Evolutionary conservation across 2,797 vertebrate genomes (phyloP), one percentile per base, ranked within the genome.

Genomic region (Gila robusta): DNA sequence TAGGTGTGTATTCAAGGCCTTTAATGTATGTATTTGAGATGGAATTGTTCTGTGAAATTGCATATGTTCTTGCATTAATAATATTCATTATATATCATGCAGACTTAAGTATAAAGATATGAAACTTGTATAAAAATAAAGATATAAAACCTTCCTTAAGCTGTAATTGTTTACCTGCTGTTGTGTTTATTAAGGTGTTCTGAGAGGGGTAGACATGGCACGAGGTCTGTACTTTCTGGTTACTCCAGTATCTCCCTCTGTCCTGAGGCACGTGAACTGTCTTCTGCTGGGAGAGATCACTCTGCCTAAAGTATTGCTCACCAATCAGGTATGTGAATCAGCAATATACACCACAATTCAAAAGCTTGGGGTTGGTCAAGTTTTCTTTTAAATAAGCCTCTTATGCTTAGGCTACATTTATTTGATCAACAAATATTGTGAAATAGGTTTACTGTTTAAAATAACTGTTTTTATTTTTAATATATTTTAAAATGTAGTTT

Each of bases 231-330:
- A 98, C 90, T 95, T 96, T 41, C 21, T 99, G 70, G 91, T 99
- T 88, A 99, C 98, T 0, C 97, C 98, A 0, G 90, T 99, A 6
- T 93, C 96, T 74, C 97, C 97, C 0, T 93, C 95, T 6, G 82
- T 93, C 54, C 93, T 99, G 1, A 92, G 95, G 12, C 91, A 92
- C 0, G 98, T 99, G 89, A 99, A 99, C 67, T 99, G 98, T 86
- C 93, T 99, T 67, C 95, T 99, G 0, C 89, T 99, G 0, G 98
- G 98, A 0, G 96, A 93, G 2, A 79, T 98, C 0, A 90, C 95
- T 0, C 70, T 98, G 62, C 98, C 98, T 0, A 94, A 95, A 35
- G 96, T 95, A 19, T 76, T 99, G 88, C 88, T 99, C 66, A 96
- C 95, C 59, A 90, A 91, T 77, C 98, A 99, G 97, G 98, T 99